phyloP scores from a whole-genome alignment of 92 coral and sea anemone genomes.

The Zoanthus sociatus region DNA sequence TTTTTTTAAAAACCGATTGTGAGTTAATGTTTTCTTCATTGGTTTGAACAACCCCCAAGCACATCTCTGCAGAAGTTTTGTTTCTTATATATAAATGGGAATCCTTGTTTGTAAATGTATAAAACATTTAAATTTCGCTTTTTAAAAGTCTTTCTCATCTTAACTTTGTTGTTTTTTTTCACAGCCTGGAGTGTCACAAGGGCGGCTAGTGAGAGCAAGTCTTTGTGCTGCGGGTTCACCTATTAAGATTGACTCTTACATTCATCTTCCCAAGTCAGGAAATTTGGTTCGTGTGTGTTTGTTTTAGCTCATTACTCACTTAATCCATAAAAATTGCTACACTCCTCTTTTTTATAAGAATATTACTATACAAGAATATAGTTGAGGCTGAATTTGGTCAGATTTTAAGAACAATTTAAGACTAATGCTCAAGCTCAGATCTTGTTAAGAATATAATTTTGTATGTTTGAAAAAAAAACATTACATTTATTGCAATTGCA shows the following conservation, averaged over 20 bases:
- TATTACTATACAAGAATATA: too few species aligned
- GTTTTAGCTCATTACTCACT: not conserved
- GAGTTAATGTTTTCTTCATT: not conserved
- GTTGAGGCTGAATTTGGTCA: too few species aligned
- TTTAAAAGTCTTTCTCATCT: not conserved
- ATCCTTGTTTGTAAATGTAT: too few species aligned
- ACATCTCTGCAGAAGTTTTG: not conserved
- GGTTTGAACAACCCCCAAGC: not conserved
- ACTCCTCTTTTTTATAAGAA: not conserved
- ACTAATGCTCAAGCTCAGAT: too few species aligned
- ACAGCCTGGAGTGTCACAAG: not conserved
- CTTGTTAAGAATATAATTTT: too few species aligned
- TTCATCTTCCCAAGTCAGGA: conserved; percentile 31
- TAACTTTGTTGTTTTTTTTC: not conserved
- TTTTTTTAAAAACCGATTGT: too few species aligned
- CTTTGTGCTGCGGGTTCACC: conserved; percentile 26
- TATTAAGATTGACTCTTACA: conserved; percentile 20
- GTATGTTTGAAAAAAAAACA: too few species aligned
- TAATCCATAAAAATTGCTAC: not conserved
- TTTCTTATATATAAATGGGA: too few species aligned
- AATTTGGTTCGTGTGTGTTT: conserved; percentile 14
- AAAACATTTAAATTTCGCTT: not conserved
- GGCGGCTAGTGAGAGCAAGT: not conserved
- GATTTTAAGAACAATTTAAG: too few species aligned
- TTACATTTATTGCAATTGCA: too few species aligned